Conservation (phyloP, 2,113 vertebrate species). For the Paedocypris sp. region DNA sequence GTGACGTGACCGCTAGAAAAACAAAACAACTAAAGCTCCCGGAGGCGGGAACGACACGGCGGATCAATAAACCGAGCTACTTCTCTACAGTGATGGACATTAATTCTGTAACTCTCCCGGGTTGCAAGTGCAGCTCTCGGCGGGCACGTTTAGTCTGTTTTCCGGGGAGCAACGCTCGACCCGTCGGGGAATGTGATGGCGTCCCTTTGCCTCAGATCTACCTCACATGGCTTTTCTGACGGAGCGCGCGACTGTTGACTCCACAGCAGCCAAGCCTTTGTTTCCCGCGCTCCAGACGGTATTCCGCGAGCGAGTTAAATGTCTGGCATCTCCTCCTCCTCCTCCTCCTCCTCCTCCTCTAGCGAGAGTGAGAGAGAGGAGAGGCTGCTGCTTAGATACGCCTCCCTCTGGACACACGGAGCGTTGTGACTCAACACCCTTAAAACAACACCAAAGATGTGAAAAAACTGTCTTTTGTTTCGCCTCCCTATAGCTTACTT, state of each 20-base stretch:
- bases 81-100: not conserved
- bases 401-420: constrained; percentile 17
- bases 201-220: not conserved
- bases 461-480: too few species aligned
- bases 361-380: not conserved
- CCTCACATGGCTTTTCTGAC: constrained; percentile 22
- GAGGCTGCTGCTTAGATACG: constrained; percentile 13
- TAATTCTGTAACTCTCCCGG: not conserved
- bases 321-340: constrained; percentile 23
- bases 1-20: not conserved
- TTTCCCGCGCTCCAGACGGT: constrained; percentile 25
- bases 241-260: constrained; percentile 21
- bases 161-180: constrained; percentile 28
- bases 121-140: not conserved
- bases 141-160: not conserved
- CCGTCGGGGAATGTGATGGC: constrained; percentile 4
- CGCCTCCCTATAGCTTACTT: too few species aligned
- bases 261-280: constrained; percentile 8
- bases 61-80: constrained; percentile 8
- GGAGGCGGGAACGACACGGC: constrained; percentile 1
- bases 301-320: not conserved
- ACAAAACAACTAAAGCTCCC: not conserved
- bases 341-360: too few species aligned
- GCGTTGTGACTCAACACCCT: not conserved
- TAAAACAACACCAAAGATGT: not conserved